phyloP scores from a whole-genome alignment of 2,888 invertebrate genomes.

The Caprella mutica region DNA sequence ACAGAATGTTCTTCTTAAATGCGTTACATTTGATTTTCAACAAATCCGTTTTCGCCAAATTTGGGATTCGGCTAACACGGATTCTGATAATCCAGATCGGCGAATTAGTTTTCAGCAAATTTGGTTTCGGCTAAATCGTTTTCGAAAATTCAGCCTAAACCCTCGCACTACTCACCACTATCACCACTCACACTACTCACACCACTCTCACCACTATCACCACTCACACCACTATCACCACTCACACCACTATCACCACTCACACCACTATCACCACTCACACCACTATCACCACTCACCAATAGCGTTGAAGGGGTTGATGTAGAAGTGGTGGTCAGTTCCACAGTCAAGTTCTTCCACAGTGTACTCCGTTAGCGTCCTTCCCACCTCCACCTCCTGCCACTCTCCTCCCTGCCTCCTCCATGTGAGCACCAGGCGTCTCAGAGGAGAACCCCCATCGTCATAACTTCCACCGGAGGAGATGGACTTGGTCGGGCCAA shows the following conservation, averaged over 20 bases:
- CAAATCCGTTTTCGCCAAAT: too few species aligned
- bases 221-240: too few species aligned
- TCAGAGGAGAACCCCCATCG: slow-evolving; percentile 30
- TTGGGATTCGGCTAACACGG: too few species aligned
- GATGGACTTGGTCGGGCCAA: neutral
- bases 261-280: too few species aligned
- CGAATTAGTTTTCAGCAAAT: too few species aligned
- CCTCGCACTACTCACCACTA: neutral
- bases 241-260: too few species aligned
- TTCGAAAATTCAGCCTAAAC: neutral
- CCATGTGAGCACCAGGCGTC: slow-evolving; percentile 29
- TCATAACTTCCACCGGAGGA: neutral
- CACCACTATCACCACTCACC: slow-evolving; percentile 13
- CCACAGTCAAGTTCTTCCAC: slow-evolving; percentile 26
- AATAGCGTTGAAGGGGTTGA: slow-evolving; percentile 27
- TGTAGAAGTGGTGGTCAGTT: slow-evolving; percentile 29
- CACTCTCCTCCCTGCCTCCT: slow-evolving; percentile 28
- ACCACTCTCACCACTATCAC: too few species aligned
- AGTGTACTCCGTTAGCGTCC: slow-evolving; percentile 28
- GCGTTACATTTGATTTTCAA: too few species aligned
- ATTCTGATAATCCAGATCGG: too few species aligned
- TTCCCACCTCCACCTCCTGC: slow-evolving; percentile 24
- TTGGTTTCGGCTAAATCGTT: too few species aligned
- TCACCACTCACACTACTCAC: neutral
- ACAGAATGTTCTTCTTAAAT: too few species aligned